Conservation (phyloP, 2,797 vertebrate species). For the Octomys mimax region DNA sequence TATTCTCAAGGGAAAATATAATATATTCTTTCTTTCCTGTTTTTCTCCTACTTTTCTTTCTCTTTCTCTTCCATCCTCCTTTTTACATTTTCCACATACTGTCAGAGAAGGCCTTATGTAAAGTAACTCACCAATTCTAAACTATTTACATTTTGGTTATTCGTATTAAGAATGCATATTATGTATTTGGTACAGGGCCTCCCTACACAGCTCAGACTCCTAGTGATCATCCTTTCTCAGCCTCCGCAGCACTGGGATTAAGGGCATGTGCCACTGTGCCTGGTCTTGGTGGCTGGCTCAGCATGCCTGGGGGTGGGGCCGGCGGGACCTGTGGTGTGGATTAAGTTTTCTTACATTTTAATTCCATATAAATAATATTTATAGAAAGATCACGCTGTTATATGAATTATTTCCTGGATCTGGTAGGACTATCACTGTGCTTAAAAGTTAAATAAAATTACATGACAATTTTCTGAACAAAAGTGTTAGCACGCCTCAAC, state of each 20-base stretch:
- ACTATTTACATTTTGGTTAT: not conserved
- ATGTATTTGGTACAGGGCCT: too few species aligned
- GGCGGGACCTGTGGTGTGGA: not conserved
- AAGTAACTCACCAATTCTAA: not conserved
- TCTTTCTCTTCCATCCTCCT: too few species aligned
- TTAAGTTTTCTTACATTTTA: slow-evolving; percentile 22
- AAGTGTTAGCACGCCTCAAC: slow-evolving; percentile 47
- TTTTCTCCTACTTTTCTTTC: not conserved
- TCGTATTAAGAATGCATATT: not conserved
- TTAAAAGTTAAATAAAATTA: slow-evolving; percentile 82
- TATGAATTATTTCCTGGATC: slow-evolving; percentile 80
- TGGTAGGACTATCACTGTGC: slow-evolving; percentile 81
- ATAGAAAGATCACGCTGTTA: slow-evolving; percentile 53
- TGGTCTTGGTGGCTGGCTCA: too few species aligned
- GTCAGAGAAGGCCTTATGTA: not conserved
- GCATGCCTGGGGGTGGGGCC: too few species aligned
- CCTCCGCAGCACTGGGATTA: too few species aligned
- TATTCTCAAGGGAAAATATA: not conserved
- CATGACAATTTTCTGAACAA: slow-evolving; percentile 60
- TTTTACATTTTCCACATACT: not conserved
- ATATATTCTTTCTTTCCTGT: not conserved
- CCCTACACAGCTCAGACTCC: too few species aligned
- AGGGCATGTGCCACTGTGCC: too few species aligned
- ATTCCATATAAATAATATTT: not conserved
- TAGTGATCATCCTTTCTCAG: too few species aligned